Base-by-base conservation (phyloP, 1,140 invertebrate species). In the Mya arenaria region DNA sequence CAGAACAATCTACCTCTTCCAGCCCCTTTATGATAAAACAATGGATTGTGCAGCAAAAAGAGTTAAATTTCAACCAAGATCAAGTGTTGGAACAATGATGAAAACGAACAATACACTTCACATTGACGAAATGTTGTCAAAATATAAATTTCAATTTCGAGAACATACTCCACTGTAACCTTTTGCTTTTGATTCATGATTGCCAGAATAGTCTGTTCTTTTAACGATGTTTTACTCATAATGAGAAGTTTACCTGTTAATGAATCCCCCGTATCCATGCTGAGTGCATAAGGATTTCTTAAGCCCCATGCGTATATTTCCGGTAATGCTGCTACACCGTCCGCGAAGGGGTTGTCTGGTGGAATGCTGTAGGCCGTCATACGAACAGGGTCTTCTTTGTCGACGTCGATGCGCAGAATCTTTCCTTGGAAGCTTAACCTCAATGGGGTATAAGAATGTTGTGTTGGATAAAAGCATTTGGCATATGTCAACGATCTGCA, bases 221-320 rank as follows among this genome's bases (percentile, higher is more conserved):
- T 23, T 52, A 1, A 1, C 19, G 1, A 52, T 52, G 2, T 52
- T 4, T 52, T 23, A 52, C 25, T 52, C 2, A 52, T 52, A 1
- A 52, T 52, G 48, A 1, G 25, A 52, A n/a, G 19, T 52, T 52
- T 4, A 4, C 19, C 19, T 52, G 10, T 4, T 52, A n/a, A n/a
- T 2, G 17, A 52, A 52, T 52, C 48, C 17, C 86, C 88, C n/a
- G 66, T 74, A 58, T 92, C 91, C 52, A 86, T 86, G 60, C 88
- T 86, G 81, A 90, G 91, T 32, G 89, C 77, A 89, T 90, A 91
- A 10, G 87, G 85, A 84, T 92, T 91, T 36, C 91, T 69, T 28
- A 91, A 34, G 17, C 91, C 91, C 48, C 89, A 87, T 25, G 91
- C 91, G 71, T 89, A 92, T 6, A 92, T 87, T 79, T 92, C 91